These are phyloP conservation scores for Silurus glanis DNA, from an alignment of 2,113 vertebrate species.

Conservation along the genomic window DNA sequence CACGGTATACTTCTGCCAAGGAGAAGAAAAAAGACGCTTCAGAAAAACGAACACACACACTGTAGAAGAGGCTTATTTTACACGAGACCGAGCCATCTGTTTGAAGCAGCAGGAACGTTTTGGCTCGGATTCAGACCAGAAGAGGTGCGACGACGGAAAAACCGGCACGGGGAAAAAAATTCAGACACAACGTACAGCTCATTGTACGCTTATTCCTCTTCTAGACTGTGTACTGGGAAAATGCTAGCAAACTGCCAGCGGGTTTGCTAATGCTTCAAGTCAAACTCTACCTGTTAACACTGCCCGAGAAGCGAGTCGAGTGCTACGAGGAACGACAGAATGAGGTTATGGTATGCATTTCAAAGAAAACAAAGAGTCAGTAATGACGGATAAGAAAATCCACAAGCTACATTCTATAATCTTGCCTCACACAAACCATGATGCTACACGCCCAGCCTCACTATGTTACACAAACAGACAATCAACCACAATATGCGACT, in stretches of 20 bases:
- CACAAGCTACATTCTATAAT: background rate
- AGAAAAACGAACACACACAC: background rate
- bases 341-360: background rate
- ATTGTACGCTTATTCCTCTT: background rate
- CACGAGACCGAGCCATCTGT: conserved; percentile 21
- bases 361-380: background rate
- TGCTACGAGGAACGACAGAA: background rate
- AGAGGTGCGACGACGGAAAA: background rate
- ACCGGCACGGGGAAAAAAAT: background rate
- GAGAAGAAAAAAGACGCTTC: background rate
- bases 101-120: conserved; percentile 21
- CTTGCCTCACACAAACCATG: background rate
- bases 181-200: background rate
- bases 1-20: conserved; percentile 74
- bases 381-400: background rate
- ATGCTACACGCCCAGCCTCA: conserved; percentile 1
- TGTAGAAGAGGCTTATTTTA: conserved; percentile 1
- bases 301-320: background rate
- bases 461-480: background rate
- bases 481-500: background rate
- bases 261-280: background rate
- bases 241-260: background rate
- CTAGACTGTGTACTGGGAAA: background rate
- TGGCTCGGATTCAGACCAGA: background rate
- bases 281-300: background rate